Base-by-base conservation (phyloP, 1,140 invertebrate genomes). In the Ephestia elutella region DNA sequence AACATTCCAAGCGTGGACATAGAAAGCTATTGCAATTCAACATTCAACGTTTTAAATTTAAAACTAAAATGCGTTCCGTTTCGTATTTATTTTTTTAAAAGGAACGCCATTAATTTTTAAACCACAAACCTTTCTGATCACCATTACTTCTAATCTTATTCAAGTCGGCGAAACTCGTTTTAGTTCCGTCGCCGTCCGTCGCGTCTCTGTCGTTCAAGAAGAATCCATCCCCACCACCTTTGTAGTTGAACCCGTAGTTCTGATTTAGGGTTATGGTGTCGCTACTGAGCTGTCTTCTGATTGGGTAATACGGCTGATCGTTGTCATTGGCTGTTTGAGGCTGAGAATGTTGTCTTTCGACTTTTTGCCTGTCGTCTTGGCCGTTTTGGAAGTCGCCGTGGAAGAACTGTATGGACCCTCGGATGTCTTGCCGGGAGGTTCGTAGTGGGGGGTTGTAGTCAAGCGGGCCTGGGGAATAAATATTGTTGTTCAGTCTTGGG, bases 371-470 rank as follows among this genome's bases (percentile, higher is more conserved):
- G 0, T 81, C 75, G 11, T 76, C 74, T 20, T 71, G 62, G 18
- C 80, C 82, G 63, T 88, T 87, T 48, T 82, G 76, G 57, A 66
- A 81, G 63, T 90, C 89, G 53, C 93, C 93, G 62, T 94, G 92
- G 63, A 94, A 91, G 64, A 95, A 89, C 60, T 92, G 92, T 56
- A 93, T 86, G 10, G 92, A 92, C 51, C 94, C 93, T 54, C 94
- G 91, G 15, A 93, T 93, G 82, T 95, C 94, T 69, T 94, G 93
- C 15, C 94, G 89, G 30, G 93, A 93, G 0, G 94, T 94, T 9
- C 94, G 90, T 2, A 92, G 90, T 1, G 93, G 92, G 13, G 68
- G 90, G 82, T 66, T 92, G 90, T 80, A 92, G 53, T 81, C 77
- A 50, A 81, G 30, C 0, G 80, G 81, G 60, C 80, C 83, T 84